Base-by-base conservation (phyloP, 2,888 invertebrate genomes). In the Onchidella celtica region DNA sequence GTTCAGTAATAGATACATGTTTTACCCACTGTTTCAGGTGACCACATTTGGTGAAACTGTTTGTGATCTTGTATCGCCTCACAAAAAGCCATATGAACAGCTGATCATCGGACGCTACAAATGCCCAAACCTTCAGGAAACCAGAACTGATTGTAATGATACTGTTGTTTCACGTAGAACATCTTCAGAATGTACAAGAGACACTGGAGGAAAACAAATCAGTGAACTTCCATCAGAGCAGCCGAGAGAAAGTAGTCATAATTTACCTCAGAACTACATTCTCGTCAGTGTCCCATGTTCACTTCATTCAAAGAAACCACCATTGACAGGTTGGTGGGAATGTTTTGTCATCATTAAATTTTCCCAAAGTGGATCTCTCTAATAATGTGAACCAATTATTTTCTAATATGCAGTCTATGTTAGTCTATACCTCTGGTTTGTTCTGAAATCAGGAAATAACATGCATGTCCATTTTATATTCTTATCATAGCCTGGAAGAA, bases 221-320 rank as follows among this genome's bases (percentile, higher is more conserved):
- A n/a, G n/a, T n/a, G 47, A 47, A 47, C 47, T 47, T 47, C 9
- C 47, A 11, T 6, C 9, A 47, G 0, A 21, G 32, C 0, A 32
- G 68, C 0, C 32, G 32, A n/a, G n/a, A n/a, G n/a, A n/a, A n/a
- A n/a, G n/a, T n/a, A n/a, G n/a, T n/a, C n/a, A n/a, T n/a, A 21
- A 36, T 3, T 68, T 89, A 32, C 93, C 92, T 65, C 92, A 94
- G 84, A 93, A 94, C 4, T 95, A 95, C 91, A 90, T 97, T 66
- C 92, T 98, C 78, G 93, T 97, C 27, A 97, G 97, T 93, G 94
- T 97, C 32, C 98, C 99, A 0, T 98, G 98, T 94, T 96, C 97
- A 24, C 94, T 98, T 82, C 98, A 99, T 94, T 99, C 99, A 0
- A 97, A 98, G 92, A 99, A 99, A 93, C 98, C 98, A 61, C 98